Evolutionary conservation across 2,888 invertebrate genomes (phyloP), one percentile per base, ranked within the genome.

Genomic region (Therioaphis trifolii): DNA sequence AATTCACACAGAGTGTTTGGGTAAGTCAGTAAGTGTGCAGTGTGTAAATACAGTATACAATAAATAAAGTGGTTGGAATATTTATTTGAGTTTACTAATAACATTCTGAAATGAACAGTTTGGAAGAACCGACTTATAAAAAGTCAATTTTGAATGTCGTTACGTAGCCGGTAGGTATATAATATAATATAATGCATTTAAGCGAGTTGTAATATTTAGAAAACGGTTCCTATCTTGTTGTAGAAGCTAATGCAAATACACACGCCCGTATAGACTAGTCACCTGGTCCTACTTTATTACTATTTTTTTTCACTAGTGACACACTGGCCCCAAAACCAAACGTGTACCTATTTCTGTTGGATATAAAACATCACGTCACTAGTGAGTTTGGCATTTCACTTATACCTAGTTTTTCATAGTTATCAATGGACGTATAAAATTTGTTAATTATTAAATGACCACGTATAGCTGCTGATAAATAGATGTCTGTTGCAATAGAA

Each of bases 321-420:
- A 74, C 40, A 74, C 74, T 74, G 74, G 74, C 74, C 74, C 74
- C 74, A 40, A 74, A 74, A 74, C 55, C 24, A 35, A 35, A 1
- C 40, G 21, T 24, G 40, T 74, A 55, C 24, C 7, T 35, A 35
- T 40, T 74, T 71, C 5, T 71, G 27, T 29, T 71, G 27, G 71
- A 12, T 12, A n/a, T 35, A 35, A 7, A 21, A 35, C 72, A 21
- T 29, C 52, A 35, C 35, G 52, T 72, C 29, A 15, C n/a, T 29
- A 35, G 29, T 14, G 40, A 55, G 58, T 40, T 58, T 40, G 14
- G 15, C 55, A 35, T 55, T 74, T 74, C 24, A 55, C 55, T 21
- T 71, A 46, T 7, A n/a, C n/a, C n/a, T 61, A 63, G 63, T 63
- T 63, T 29, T 63, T 63, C 29, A 29, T 15, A 14, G 15, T 14